These are phyloP conservation scores for Drosophila fungiperda DNA, from an alignment of 2,888 invertebrate genomes.

Conservation along the genomic window DNA sequence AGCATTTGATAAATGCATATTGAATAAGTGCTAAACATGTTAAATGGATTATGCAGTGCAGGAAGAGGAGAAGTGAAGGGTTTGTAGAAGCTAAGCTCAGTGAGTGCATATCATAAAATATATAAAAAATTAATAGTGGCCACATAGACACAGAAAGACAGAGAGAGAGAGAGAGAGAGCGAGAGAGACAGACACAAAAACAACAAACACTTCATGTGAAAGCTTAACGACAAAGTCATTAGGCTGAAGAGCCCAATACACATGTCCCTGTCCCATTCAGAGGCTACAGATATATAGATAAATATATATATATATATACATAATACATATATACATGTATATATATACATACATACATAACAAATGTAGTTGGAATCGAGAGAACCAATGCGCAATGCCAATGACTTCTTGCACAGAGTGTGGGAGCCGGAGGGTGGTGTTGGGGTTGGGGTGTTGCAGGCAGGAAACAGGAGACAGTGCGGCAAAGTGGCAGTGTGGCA, in stretches of 20 bases:
- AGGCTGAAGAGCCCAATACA: conserved; percentile 54
- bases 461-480: conserved; percentile 36
- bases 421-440: conserved; percentile 11
- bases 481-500: conserved; percentile 8
- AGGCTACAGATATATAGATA: conserved; percentile 26
- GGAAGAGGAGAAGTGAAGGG: not conserved
- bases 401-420: conserved; percentile 57
- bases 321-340: conserved; percentile 13
- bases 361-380: conserved; percentile 18
- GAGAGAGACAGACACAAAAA: conserved; percentile 1
- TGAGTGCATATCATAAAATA: conserved; percentile 45
- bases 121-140: conserved; percentile 28
- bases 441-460: not conserved
- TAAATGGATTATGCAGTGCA: conserved; percentile 39
- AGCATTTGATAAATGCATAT: conserved; percentile 41
- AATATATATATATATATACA: conserved; percentile 30
- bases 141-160: conserved; percentile 7
- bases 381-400: conserved; percentile 55
- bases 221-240: conserved; percentile 64
- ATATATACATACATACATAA: conserved; percentile 29
- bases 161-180: not conserved
- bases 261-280: conserved; percentile 48
- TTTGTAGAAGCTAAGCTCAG: conserved; percentile 9
- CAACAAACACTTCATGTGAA: conserved; percentile 42
- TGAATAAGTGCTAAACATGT: conserved; percentile 45